Percentiles rank a stretch among this genome's conserved stretches.
Conservation (phyloP, 1,140 invertebrate genomes). For the Drosophila rufa region DNA sequence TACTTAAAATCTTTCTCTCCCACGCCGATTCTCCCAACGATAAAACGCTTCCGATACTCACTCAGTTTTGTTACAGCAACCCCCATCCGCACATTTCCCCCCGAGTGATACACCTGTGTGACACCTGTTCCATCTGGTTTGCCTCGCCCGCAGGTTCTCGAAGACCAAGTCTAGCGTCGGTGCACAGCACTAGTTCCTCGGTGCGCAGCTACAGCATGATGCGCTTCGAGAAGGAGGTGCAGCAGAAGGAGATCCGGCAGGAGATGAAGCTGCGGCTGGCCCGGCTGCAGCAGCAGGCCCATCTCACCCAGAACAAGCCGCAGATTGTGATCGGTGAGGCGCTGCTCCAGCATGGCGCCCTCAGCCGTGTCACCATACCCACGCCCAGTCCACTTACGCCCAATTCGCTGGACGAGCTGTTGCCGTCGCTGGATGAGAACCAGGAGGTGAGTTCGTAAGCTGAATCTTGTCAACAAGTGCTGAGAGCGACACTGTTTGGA, state of each 20-base stretch:
- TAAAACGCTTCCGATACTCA: constrained; percentile 47
- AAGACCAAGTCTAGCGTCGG: constrained; percentile 92
- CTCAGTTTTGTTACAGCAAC: constrained; percentile 37
- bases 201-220: constrained; percentile 91
- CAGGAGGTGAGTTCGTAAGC: constrained; percentile 87
- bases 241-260: constrained; percentile 90
- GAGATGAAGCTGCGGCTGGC: constrained; percentile 90
- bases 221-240: constrained; percentile 91
- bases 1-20: constrained; percentile 31
- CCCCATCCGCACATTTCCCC: constrained; percentile 16
- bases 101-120: background rate
- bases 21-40: constrained; percentile 39
- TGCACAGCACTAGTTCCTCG: constrained; percentile 92
- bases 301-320: constrained; percentile 79
- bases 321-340: constrained; percentile 84
- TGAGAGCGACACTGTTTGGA: background rate
- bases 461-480: background rate
- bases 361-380: constrained; percentile 85
- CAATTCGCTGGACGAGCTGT: constrained; percentile 91
- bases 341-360: constrained; percentile 63
- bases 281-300: constrained; percentile 86
- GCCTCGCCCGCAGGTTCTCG: constrained; percentile 88
- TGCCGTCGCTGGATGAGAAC: constrained; percentile 90
- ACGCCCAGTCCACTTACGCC: constrained; percentile 91
- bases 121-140: background rate